A percentile compares a stretch with the other conserved stretches of the same genome.
These are phyloP conservation scores for Meloidogyne chitwoodi DNA, from an alignment of 1,140 invertebrate species.

Conservation along the genomic window DNA sequence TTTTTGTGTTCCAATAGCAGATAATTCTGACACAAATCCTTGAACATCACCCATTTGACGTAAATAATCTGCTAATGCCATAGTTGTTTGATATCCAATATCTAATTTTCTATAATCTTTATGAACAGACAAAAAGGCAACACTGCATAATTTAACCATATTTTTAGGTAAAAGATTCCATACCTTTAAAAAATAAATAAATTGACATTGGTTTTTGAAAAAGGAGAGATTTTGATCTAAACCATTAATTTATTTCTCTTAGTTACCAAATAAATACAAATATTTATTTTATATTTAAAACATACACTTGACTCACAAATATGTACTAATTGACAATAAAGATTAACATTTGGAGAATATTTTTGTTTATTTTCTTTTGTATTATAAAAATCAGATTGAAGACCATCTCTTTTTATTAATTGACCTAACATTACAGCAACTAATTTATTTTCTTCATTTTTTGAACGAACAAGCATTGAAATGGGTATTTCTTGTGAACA, in stretches of 20 bases:
- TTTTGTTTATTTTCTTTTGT: background rate
- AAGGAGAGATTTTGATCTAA: no score
- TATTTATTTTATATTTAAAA: background rate
- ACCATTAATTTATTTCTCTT: no score
- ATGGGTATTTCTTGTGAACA: background rate
- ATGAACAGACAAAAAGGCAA: background rate
- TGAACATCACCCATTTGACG: background rate
- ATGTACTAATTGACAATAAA: background rate
- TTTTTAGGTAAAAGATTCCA: background rate
- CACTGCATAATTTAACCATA: background rate
- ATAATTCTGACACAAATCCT: background rate
- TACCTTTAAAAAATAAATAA: background rate
- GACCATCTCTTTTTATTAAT: background rate
- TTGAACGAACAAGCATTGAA: background rate
- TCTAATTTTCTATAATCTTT: background rate
- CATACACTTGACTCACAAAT: background rate
- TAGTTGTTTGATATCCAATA: background rate
- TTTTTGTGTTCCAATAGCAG: background rate
- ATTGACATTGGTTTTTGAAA: no score
- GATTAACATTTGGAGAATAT: background rate
- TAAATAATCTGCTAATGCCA: background rate
- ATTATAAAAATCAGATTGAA: background rate
- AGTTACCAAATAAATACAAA: no score
- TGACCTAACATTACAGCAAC: background rate
- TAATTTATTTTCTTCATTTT: background rate